A percentile compares a stretch with the other conserved stretches of the same genome.
Evolutionary conservation across 2,797 vertebrate genomes (phyloP).

Genomic region (Pipistrellus kuhlii): DNA sequence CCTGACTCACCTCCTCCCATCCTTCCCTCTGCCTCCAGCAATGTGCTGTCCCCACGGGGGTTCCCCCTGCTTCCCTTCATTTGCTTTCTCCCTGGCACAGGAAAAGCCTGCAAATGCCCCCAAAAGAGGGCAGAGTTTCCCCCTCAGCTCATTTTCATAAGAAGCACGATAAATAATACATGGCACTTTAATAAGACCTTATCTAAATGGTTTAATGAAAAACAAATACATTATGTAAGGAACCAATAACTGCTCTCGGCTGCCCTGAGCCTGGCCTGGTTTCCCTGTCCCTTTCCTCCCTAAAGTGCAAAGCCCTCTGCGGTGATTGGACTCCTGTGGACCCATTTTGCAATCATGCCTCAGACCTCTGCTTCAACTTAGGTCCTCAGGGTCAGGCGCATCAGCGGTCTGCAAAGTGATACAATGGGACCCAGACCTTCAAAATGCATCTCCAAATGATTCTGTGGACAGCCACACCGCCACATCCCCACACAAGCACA

Average conservation of each 20-base stretch:
- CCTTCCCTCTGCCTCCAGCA: constrained; percentile 83
- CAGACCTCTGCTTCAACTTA: constrained; percentile 21
- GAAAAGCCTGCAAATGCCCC: constrained; percentile 78
- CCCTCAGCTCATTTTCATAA: constrained; percentile 84
- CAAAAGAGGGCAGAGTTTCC: constrained; percentile 76
- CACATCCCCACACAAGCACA: not conserved
- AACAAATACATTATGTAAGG: constrained; percentile 86
- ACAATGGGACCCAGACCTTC: constrained; percentile 28
- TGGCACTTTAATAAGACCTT: constrained; percentile 85
- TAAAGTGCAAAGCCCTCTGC: constrained; percentile 65
- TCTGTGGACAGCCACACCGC: not conserved
- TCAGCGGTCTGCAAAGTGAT: constrained; percentile 65
- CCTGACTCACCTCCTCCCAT: constrained; percentile 73
- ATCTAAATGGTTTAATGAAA: constrained; percentile 88
- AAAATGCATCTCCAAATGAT: constrained; percentile 53
- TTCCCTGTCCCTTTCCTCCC: constrained; percentile 35
- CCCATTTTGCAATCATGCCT: constrained; percentile 73
- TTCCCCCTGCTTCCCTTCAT: constrained; percentile 72
- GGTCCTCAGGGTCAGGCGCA: constrained; percentile 62
- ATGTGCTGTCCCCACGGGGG: constrained; percentile 78
- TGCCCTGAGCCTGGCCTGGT: constrained; percentile 71
- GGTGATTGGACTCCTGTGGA: constrained; percentile 76
- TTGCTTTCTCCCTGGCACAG: constrained; percentile 65
- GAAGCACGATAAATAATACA: constrained; percentile 87
- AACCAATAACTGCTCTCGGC: constrained; percentile 80